Conservation (phyloP, 2,888 invertebrate species). For the Sinotaia quadrata region DNA sequence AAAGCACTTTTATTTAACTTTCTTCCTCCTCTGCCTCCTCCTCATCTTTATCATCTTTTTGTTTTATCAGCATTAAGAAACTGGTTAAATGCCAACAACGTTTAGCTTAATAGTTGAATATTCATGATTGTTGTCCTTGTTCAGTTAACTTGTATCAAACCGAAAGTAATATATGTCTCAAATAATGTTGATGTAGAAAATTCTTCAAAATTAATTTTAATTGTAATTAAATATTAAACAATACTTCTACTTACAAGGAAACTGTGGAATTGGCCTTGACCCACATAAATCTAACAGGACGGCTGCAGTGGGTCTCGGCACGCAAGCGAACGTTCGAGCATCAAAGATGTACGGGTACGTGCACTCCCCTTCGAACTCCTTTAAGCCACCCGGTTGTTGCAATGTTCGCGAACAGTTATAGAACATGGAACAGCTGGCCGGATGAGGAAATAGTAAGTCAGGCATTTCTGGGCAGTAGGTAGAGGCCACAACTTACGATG, state of each 20-base stretch:
- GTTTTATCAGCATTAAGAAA: too few relatives aligned
- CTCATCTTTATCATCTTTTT: too few relatives aligned
- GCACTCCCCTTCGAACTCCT: constrained; percentile 50
- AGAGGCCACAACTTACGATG: constrained; percentile 21
- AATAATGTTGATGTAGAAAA: too few relatives aligned
- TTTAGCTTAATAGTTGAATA: too few relatives aligned
- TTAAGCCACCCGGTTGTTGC: constrained; percentile 38
- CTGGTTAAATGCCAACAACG: too few relatives aligned
- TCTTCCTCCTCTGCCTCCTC: too few relatives aligned
- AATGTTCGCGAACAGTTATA: constrained; percentile 47
- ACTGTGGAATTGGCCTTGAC: constrained; percentile 16
- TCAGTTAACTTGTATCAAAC: too few relatives aligned
- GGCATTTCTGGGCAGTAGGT: constrained; percentile 28
- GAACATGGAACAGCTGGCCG: constrained; percentile 53
- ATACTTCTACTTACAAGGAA: constrained; percentile 35
- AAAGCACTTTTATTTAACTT: too few relatives aligned
- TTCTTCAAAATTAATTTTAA: too few relatives aligned
- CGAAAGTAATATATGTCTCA: too few relatives aligned
- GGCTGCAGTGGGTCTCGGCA: background rate
- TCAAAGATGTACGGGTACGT: constrained; percentile 53
- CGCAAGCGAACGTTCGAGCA: constrained; percentile 33
- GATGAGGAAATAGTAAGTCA: constrained; percentile 43
- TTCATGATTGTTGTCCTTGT: too few relatives aligned
- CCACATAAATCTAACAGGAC: constrained; percentile 23
- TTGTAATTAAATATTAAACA: too few relatives aligned